These are phyloP conservation scores for Mobula birostris DNA, from an alignment of 2,113 vertebrate genomes.

Conservation along the genomic window DNA sequence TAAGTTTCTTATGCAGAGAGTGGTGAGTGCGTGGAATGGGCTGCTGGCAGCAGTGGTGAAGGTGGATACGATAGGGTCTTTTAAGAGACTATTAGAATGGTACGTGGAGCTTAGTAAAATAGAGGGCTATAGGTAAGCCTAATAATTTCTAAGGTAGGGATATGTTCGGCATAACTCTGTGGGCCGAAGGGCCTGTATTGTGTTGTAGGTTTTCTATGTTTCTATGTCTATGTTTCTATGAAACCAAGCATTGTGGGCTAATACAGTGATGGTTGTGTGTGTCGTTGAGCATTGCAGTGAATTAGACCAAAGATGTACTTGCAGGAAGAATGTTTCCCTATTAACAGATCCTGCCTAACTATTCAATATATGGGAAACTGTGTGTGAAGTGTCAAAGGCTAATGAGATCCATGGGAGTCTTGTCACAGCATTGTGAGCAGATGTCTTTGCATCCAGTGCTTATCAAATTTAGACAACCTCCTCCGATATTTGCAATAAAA, in stretches of 20 bases:
- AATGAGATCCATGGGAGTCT: not conserved
- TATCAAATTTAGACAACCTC: not conserved
- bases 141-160: too few species aligned
- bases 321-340: not conserved
- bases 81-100: too few species aligned
- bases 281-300: not conserved
- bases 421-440: slow-evolving; percentile 39
- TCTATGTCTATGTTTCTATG: too few species aligned
- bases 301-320: not conserved
- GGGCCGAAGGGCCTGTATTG: too few species aligned
- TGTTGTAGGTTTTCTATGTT: too few species aligned
- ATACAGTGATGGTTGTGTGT: not conserved
- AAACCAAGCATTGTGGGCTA: not conserved
- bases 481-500: not conserved
- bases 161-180: too few species aligned
- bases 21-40: too few species aligned
- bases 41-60: too few species aligned
- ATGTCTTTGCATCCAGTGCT: not conserved
- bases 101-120: too few species aligned
- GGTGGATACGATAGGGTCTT: too few species aligned
- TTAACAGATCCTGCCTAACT: not conserved
- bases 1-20: too few species aligned
- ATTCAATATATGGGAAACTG: not conserved
- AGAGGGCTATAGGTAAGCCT: too few species aligned
- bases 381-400: not conserved